Evolutionary conservation across 2,797 vertebrate genomes (phyloP).

Genomic region (Lepilemur septentrionalis): DNA sequence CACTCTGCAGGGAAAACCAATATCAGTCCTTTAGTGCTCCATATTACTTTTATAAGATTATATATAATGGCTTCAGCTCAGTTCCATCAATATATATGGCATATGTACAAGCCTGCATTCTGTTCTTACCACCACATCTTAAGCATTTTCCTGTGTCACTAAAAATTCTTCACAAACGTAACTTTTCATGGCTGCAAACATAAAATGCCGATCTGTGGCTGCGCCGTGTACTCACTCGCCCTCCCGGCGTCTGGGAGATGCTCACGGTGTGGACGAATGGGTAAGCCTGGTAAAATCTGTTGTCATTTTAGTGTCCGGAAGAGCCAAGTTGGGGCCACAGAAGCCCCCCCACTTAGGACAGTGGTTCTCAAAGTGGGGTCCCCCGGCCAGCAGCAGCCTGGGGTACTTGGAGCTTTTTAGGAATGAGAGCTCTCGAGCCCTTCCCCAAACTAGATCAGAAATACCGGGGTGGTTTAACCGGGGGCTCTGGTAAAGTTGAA

Average conservation of each 20-base stretch:
- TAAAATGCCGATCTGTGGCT: neutral
- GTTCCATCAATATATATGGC: neutral
- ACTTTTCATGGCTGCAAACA: neutral
- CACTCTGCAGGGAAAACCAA: neutral
- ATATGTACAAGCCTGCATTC: neutral
- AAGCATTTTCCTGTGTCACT: neutral
- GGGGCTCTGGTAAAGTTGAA: neutral
- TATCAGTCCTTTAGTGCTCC: neutral
- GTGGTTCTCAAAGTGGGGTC: neutral
- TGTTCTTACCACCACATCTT: neutral
- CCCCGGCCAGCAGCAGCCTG: too few species aligned
- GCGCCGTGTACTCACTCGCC: too few species aligned
- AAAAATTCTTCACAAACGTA: neutral
- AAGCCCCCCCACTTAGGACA: neutral
- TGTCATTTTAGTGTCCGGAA: neutral
- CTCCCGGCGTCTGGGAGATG: too few species aligned
- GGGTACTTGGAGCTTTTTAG: neutral
- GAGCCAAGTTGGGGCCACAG: neutral
- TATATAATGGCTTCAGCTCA: neutral
- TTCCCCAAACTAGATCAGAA: neutral
- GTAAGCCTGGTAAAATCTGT: too few species aligned
- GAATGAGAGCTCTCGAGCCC: neutral
- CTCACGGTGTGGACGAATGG: too few species aligned
- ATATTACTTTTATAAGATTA: neutral
- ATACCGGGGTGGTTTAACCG: too few species aligned